Percentiles rank a stretch among this genome's conserved stretches.
Conservation (phyloP, 2,113 vertebrate species). For the Daboia siamensis region DNA sequence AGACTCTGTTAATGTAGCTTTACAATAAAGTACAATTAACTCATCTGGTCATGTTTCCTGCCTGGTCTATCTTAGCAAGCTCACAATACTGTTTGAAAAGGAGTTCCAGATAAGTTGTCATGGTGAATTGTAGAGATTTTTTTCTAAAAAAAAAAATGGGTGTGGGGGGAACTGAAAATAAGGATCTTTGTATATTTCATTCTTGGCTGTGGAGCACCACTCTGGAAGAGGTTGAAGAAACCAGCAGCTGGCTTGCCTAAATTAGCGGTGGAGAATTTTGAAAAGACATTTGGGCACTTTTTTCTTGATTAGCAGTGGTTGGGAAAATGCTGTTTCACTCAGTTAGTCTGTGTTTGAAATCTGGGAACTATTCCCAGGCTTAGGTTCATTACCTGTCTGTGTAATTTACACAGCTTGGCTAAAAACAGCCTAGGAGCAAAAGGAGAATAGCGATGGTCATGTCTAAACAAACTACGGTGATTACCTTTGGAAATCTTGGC, state of each 20-base stretch:
- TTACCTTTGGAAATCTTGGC: conserved; percentile 5
- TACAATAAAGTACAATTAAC: too few relatives aligned
- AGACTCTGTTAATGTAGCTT: too few relatives aligned
- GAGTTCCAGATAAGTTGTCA: background rate
- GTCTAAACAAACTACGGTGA: background rate
- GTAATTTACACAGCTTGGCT: background rate
- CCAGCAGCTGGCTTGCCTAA: background rate
- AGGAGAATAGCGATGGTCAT: background rate
- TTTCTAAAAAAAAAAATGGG: background rate
- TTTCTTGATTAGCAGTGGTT: background rate
- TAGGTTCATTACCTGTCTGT: background rate
- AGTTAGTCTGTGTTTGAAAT: background rate
- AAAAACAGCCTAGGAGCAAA: conserved; percentile 18
- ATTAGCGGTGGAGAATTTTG: background rate
- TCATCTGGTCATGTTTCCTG: too few relatives aligned
- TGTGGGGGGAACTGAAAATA: background rate
- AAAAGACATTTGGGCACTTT: background rate
- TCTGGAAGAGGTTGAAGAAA: background rate
- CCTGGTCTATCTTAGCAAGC: too few relatives aligned
- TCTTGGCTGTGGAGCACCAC: background rate
- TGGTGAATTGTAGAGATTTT: background rate
- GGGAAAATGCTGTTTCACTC: background rate
- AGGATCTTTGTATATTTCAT: background rate
- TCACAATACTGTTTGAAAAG: background rate
- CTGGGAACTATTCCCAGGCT: background rate